Conservation (phyloP, 1,140 invertebrate species). For the Euwallacea similis region DNA sequence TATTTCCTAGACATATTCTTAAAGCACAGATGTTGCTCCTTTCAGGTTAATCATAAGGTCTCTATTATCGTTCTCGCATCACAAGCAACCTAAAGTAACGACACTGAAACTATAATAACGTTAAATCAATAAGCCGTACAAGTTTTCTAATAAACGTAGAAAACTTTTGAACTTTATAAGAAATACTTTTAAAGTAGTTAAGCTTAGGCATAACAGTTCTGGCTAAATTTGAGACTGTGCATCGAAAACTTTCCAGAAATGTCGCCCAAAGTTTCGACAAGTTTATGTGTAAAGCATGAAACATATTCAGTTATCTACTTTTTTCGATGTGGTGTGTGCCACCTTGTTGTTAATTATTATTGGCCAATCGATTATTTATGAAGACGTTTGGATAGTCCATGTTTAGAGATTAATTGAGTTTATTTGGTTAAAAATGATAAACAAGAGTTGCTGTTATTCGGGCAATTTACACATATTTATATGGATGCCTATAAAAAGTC, state of each 20-base stretch:
- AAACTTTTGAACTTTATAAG: constrained; percentile 5
- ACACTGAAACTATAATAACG: too few species aligned
- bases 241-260: constrained; percentile 10
- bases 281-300: constrained; percentile 3
- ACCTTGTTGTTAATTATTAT: background rate
- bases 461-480: too few species aligned
- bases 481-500: too few species aligned
- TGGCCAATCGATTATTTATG: background rate
- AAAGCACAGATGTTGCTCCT: too few species aligned
- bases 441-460: too few species aligned
- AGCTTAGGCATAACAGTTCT: constrained; percentile 11
- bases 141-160: constrained; percentile 5
- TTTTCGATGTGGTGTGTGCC: background rate
- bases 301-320: background rate
- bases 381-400: background rate
- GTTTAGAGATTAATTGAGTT: background rate
- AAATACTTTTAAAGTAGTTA: constrained; percentile 12
- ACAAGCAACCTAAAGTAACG: too few species aligned
- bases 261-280: constrained; percentile 2
- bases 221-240: constrained; percentile 10
- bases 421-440: background rate
- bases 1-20: too few species aligned
- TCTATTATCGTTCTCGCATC: too few species aligned
- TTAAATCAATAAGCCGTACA: background rate
- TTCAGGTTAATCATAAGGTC: too few species aligned